Evolutionary conservation across 2,113 vertebrate species (phyloP).

Genomic region (Romanogobio albipinnatus): DNA sequence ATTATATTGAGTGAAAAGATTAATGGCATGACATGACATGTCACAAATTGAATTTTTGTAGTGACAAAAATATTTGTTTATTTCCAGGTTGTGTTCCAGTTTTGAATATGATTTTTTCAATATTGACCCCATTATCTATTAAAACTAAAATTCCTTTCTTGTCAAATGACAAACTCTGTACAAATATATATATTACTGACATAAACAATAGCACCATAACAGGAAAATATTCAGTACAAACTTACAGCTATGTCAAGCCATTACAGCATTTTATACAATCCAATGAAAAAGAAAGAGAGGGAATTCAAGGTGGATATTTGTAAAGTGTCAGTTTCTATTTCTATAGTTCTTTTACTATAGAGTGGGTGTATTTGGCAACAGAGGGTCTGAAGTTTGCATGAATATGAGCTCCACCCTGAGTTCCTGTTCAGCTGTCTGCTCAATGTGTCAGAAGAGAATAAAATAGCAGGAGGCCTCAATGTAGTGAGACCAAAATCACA

Average conservation of each 20-base stretch:
- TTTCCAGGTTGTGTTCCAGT: no score
- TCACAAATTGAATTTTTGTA: no score
- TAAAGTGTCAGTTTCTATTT: not conserved
- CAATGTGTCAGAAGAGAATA: not conserved
- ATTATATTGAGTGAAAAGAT: not conserved
- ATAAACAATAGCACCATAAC: not conserved
- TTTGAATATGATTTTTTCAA: no score
- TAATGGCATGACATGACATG: no score
- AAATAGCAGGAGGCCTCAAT: not conserved
- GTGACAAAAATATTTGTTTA: no score
- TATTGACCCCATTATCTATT: not conserved
- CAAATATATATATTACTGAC: not conserved
- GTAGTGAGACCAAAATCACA: not conserved
- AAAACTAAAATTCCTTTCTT: not conserved
- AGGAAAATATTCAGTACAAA: not conserved
- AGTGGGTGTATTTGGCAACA: not conserved
- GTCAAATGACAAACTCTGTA: not conserved
- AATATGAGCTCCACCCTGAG: constrained; percentile 8
- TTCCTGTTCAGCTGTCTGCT: not conserved
- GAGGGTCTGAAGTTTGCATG: not conserved
- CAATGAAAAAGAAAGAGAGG: not conserved
- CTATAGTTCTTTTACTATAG: not conserved
- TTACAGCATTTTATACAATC: not conserved
- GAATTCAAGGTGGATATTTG: not conserved
- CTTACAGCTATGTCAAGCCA: not conserved